Conservation (phyloP, 2,113 vertebrate species). For the Cranoglanis bouderius region DNA sequence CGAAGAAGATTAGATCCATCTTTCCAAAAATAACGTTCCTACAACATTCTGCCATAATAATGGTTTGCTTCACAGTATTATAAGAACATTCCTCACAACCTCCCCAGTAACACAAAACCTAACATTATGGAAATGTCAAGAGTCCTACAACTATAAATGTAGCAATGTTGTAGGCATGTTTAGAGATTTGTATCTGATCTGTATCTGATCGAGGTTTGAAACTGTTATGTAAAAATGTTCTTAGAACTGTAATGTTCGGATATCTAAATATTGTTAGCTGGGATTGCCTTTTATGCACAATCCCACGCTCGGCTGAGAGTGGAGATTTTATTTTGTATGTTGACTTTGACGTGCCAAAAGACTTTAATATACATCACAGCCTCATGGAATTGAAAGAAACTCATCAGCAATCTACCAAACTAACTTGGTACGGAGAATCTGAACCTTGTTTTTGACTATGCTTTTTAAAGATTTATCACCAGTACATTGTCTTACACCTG, state of each 20-base stretch:
- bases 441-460: background rate
- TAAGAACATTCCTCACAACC: background rate
- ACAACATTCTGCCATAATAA: background rate
- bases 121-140: background rate
- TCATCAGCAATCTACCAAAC: background rate
- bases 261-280: background rate
- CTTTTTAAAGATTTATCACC: background rate
- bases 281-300: background rate
- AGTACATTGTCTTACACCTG: background rate
- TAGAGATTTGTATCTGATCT: too few species aligned
- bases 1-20: background rate
- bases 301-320: background rate
- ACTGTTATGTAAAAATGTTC: background rate
- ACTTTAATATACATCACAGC: background rate
- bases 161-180: background rate
- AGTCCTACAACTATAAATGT: background rate
- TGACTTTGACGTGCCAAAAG: background rate
- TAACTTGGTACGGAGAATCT: background rate
- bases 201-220: too few species aligned
- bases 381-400: background rate
- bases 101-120: background rate
- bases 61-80: background rate
- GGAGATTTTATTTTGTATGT: background rate
- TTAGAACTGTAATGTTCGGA: background rate
- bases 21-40: background rate